These are phyloP conservation scores for Pseudolycoriella hygida DNA, from an alignment of 2,888 invertebrate species.

Conservation along the genomic window DNA sequence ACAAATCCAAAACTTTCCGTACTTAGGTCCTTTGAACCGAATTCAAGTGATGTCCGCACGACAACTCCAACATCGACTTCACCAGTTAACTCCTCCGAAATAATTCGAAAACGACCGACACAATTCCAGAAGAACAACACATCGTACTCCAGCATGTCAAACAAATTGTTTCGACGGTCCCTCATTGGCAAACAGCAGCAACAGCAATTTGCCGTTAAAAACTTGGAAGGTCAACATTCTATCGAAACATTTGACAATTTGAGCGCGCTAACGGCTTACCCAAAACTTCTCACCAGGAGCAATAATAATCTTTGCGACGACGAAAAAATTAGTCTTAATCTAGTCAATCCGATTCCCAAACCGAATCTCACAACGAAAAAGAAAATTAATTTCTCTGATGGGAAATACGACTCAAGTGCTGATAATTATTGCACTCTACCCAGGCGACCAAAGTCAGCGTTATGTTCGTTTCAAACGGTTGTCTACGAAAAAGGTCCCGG, in stretches of 20 bases:
- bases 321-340: constrained; percentile 4
- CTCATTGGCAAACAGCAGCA: constrained; percentile 1
- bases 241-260: not conserved
- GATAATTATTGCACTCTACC: constrained; percentile 58
- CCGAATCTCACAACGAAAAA: not conserved
- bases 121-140: constrained; percentile 5
- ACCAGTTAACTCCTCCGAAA: not conserved
- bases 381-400: not conserved
- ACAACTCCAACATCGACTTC: not conserved
- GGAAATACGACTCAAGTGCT: constrained; percentile 20
- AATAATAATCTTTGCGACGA: constrained; percentile 8
- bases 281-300: constrained; percentile 4
- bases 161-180: constrained; percentile 6
- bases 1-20: not conserved
- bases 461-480: constrained; percentile 53
- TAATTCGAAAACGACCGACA: constrained; percentile 1
- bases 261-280: not conserved
- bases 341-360: not conserved
- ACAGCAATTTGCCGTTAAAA: not conserved
- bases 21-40: not conserved
- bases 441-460: constrained; percentile 45
- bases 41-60: too few species aligned
- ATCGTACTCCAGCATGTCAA: constrained; percentile 4
- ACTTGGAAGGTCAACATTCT: not conserved
- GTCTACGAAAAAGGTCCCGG: constrained; percentile 65